phyloP scores from a whole-genome alignment of 2,888 invertebrate genomes.

The Seira sanloemensis region DNA sequence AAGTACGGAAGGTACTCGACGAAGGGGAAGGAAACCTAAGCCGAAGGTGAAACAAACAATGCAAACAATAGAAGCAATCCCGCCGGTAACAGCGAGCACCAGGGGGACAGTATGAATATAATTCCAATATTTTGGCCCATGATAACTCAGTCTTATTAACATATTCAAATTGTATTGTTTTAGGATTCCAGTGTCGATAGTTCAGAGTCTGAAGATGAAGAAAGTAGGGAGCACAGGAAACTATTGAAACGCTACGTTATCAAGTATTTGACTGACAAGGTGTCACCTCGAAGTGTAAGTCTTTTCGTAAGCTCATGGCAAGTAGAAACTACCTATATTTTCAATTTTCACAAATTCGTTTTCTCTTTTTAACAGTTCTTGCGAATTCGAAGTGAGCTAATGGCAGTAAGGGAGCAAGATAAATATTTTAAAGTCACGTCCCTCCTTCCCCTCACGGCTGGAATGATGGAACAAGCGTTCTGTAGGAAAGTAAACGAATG shows the following conservation, averaged over 20 bases:
- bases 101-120: background rate
- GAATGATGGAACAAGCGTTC: slow-evolving; percentile 66
- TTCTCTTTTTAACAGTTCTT: slow-evolving; percentile 49
- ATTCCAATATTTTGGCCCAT: too few relatives aligned
- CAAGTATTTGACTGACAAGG: slow-evolving; percentile 49
- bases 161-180: background rate
- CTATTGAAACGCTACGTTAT: slow-evolving; percentile 47
- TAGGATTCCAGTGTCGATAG: slow-evolving; percentile 21
- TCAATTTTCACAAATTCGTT: too few relatives aligned
- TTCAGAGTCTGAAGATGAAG: slow-evolving; percentile 30
- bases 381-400: slow-evolving; percentile 58
- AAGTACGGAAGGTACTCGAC: background rate
- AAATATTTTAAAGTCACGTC: slow-evolving; percentile 67
- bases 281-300: slow-evolving; percentile 67
- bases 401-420: slow-evolving; percentile 59
- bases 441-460: slow-evolving; percentile 62
- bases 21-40: slow-evolving; percentile 4
- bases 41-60: too few relatives aligned
- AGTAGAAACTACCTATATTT: too few relatives aligned
- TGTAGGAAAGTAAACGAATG: slow-evolving; percentile 50
- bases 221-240: slow-evolving; percentile 38
- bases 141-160: background rate
- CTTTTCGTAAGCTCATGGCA: too few relatives aligned
- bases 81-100: too few relatives aligned
- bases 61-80: too few relatives aligned